A percentile compares a stretch with the other conserved stretches of the same genome.
phyloP scores from a whole-genome alignment of 2,113 vertebrate species.

The Rhegmatorhina hoffmannsi region DNA sequence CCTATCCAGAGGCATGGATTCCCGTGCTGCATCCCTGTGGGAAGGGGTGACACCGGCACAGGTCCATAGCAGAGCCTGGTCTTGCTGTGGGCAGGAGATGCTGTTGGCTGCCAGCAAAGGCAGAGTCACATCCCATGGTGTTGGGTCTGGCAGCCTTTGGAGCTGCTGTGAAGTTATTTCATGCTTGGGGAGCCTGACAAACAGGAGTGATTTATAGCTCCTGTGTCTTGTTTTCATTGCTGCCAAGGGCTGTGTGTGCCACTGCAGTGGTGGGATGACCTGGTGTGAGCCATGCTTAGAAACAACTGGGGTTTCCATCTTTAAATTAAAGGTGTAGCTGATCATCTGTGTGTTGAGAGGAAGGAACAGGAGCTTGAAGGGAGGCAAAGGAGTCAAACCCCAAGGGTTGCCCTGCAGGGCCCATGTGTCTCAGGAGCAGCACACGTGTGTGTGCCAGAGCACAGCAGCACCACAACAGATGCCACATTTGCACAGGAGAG shows the following conservation, averaged over 20 bases:
- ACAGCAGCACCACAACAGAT: not conserved
- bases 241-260: not conserved
- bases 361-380: not conserved
- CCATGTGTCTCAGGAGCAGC: not conserved
- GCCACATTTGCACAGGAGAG: not conserved
- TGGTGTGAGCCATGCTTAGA: not conserved
- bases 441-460: rapidly evolving
- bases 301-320: not conserved
- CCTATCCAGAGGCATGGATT: too few relatives aligned
- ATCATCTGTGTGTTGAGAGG: not conserved
- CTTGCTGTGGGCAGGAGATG: not conserved
- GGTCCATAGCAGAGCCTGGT: rapidly evolving
- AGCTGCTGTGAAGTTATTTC: not conserved
- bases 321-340: not conserved
- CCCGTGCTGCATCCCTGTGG: not conserved
- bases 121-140: not conserved
- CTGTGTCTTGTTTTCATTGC: not conserved
- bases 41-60: rapidly evolving
- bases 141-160: not conserved
- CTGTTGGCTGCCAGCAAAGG: not conserved
- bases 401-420: rapidly evolving
- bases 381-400: not conserved
- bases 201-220: not conserved
- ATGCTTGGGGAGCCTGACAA: not conserved
- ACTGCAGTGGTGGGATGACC: not conserved